phyloP scores from a whole-genome alignment of 2,113 vertebrate species.

The Alligator sinensis region DNA sequence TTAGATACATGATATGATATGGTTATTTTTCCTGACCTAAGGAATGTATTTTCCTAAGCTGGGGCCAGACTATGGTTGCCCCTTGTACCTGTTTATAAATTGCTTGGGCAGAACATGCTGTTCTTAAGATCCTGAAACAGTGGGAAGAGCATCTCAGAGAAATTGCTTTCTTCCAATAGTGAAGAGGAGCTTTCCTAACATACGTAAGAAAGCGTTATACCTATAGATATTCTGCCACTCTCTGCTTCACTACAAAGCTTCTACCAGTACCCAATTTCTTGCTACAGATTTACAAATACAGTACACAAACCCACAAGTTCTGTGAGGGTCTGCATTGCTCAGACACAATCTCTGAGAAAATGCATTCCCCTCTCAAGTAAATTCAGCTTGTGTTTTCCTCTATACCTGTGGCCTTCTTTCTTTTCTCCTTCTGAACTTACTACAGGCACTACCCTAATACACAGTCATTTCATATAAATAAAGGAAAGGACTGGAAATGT shows the following conservation, averaged over 20 bases:
- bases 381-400: too few relatives aligned
- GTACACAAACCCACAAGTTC: neutral
- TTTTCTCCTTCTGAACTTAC: neutral
- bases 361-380: neutral
- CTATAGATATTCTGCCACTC: neutral
- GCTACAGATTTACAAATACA: accelerated
- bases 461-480: accelerated
- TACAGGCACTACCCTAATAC: neutral
- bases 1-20: too few relatives aligned
- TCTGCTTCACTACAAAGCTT: neutral
- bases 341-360: accelerated
- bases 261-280: neutral
- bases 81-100: neutral
- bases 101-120: accelerated
- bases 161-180: neutral
- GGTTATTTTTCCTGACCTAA: neutral
- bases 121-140: neutral
- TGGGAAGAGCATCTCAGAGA: neutral
- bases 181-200: neutral
- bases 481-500: neutral
- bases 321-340: neutral
- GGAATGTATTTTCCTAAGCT: accelerated
- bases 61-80: neutral
- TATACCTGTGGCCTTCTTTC: neutral
- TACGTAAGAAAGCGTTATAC: neutral